These are phyloP conservation scores for Drosophila subsilvestris DNA, from an alignment of 2,888 invertebrate species.

Conservation along the genomic window DNA sequence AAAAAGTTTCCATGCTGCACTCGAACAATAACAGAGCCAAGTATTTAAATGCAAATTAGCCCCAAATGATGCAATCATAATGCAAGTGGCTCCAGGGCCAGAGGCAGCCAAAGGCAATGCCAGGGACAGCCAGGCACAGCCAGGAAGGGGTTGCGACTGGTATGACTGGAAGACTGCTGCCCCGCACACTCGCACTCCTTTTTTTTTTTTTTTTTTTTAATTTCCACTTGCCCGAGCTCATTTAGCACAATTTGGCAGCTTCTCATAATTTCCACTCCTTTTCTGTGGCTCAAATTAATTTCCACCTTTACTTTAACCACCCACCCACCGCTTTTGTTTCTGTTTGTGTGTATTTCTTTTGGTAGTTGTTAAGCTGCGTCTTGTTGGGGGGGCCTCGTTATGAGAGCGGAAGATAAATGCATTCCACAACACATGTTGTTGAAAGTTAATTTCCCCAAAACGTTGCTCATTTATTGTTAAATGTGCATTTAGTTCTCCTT, in stretches of 20 bases:
- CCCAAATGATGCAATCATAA: constrained; percentile 80
- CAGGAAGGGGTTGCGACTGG: no score
- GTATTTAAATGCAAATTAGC: constrained; percentile 80
- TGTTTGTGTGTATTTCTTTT: constrained; percentile 12
- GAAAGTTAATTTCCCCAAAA: constrained; percentile 78
- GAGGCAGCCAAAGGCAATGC: constrained; percentile 22
- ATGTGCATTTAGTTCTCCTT: constrained; percentile 63
- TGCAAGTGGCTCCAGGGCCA: constrained; percentile 63
- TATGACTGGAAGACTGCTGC: constrained; percentile 10
- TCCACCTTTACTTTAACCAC: constrained; percentile 60
- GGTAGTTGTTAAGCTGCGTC: constrained; percentile 48
- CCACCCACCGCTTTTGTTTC: constrained; percentile 2
- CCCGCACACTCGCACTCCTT: constrained; percentile 34
- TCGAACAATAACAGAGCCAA: constrained; percentile 74
- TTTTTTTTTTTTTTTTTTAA: constrained; percentile 63
- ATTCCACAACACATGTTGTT: constrained; percentile 79
- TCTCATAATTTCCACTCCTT: constrained; percentile 39
- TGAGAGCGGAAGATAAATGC: constrained; percentile 76
- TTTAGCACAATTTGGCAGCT: constrained; percentile 78
- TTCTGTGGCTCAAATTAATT: constrained; percentile 64
- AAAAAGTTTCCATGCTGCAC: constrained; percentile 65
- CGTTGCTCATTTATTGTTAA: constrained; percentile 75
- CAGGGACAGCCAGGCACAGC: no score
- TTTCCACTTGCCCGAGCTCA: constrained; percentile 69
- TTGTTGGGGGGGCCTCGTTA: constrained; percentile 42